Evolutionary conservation across 1,140 invertebrate genomes (phyloP), one percentile per base, ranked within the genome.

Genomic region (Aporrectodea caliginosa): DNA sequence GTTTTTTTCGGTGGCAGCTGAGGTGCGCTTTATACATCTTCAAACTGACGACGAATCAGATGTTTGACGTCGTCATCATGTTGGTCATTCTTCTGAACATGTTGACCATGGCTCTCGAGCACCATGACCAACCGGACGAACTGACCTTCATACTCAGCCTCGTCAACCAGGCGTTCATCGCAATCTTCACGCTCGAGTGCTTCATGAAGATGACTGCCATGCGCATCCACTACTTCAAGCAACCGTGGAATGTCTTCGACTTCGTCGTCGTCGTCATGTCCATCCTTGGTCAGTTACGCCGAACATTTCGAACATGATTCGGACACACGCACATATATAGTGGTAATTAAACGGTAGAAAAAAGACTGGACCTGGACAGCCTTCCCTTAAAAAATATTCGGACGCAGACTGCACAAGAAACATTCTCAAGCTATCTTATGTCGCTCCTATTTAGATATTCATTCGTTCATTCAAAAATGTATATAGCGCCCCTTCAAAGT

Each of bases 31-130:
- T 93, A 78, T 93, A 98, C 85, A 93, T 98, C 83, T 99, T 98
- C 89, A 96, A 98, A 91, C 93, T 98, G 88, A 95, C 96, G 83
- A 97, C 94, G 78, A 95, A 98, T 90, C 97, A 98, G 90, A 98
- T 98, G 90, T 99, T 99, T 90, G 97, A 99, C 90, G 98, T 99
- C 93, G 93, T 96, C 85, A 99, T 99, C 88, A 98, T 99, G 97
- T 92, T 98, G 89, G 96, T 98, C 90, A 99, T 99, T 87, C 95
- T 95, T 84, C 89, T 98, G 79, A 99, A 99, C 90, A 99, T 98
- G 97, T 91, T 98, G 82, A 96, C 96, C 78, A 99, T 99, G 97
- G 96, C 95, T 75, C 90, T 98, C 90, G 97, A 99, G 89, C 94
- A 97, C 89, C 97, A 98, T 88, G 92, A 95, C 85, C 95, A 96